Conservation (phyloP, 2,888 invertebrate species). For the Digitonthophagus gazella region DNA sequence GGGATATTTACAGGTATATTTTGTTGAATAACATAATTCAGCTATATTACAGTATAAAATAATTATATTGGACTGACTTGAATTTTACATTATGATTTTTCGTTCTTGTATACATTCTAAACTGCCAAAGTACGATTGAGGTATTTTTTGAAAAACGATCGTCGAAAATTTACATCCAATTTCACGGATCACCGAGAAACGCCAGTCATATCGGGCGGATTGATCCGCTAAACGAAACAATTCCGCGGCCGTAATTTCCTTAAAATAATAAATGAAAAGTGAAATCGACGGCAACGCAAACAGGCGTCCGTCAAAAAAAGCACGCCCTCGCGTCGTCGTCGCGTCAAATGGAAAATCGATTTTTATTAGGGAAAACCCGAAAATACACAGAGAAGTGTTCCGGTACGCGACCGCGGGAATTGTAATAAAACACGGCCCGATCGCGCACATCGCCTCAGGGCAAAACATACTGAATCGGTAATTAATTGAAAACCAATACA, state of each 20-base stretch:
- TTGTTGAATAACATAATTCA: too few species aligned
- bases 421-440: conserved; percentile 3
- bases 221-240: neutral
- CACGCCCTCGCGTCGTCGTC: too few species aligned
- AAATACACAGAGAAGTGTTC: conserved; percentile 10
- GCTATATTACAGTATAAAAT: too few species aligned
- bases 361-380: conserved; percentile 8
- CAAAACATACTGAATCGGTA: conserved; percentile 35
- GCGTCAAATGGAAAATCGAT: conserved; percentile 13
- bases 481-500: conserved; percentile 39
- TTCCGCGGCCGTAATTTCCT: neutral
- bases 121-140: too few species aligned
- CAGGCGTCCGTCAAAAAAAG: neutral
- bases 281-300: neutral
- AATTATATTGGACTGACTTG: too few species aligned
- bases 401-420: neutral
- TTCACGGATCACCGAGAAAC: neutral
- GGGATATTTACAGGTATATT: too few species aligned
- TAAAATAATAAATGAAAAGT: conserved; percentile 5
- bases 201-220: neutral
- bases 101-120: too few species aligned
- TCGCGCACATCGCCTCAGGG: conserved; percentile 12
- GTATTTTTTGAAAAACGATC: too few species aligned
- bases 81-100: too few species aligned
- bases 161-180: neutral